Conservation (phyloP, 2,888 invertebrate genomes). For the Drosophila tanythrix region DNA sequence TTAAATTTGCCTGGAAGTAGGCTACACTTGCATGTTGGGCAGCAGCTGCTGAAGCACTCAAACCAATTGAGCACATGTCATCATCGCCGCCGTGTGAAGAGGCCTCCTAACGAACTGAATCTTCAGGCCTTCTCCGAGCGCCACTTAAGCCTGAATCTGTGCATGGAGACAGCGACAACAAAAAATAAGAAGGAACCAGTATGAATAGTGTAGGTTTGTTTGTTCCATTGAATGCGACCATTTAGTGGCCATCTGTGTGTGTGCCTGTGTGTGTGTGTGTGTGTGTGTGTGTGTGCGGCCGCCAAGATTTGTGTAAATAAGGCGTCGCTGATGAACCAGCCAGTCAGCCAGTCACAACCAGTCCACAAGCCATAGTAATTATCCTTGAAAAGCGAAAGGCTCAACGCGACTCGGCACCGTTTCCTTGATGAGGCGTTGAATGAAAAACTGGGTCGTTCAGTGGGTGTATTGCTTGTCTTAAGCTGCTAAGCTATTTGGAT, state of each 20-base stretch:
- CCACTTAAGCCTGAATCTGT: slow-evolving; percentile 32
- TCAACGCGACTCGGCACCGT: slow-evolving; percentile 1
- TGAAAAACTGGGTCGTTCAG: slow-evolving; percentile 45
- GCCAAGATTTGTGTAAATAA: slow-evolving; percentile 74
- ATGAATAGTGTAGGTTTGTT: not conserved
- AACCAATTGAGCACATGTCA: slow-evolving; percentile 64
- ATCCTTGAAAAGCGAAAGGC: slow-evolving; percentile 46
- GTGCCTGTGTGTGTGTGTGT: slow-evolving; percentile 2
- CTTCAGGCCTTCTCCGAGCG: slow-evolving; percentile 23
- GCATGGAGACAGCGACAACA: not conserved
- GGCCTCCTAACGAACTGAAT: slow-evolving; percentile 39
- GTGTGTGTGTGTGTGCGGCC: slow-evolving; percentile 9
- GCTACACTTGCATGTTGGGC: slow-evolving; percentile 57
- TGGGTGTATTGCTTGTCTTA: slow-evolving; percentile 3
- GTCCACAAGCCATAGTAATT: slow-evolving; percentile 32
- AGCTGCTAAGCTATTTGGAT: slow-evolving; percentile 23
- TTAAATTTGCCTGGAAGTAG: slow-evolving; percentile 71
- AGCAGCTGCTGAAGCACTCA: slow-evolving; percentile 39
- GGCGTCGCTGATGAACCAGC: slow-evolving; percentile 62
- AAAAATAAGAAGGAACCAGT: not conserved
- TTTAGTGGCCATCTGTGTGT: slow-evolving; percentile 48
- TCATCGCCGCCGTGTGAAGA: slow-evolving; percentile 51
- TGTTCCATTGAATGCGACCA: slow-evolving; percentile 57
- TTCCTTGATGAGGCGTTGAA: slow-evolving; percentile 23
- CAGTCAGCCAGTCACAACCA: slow-evolving; percentile 7